A percentile compares a stretch with the other conserved stretches of the same genome.
These are phyloP conservation scores for Acanthosepion pharaonis DNA, from an alignment of 2,888 invertebrate species.

Conservation along the genomic window DNA sequence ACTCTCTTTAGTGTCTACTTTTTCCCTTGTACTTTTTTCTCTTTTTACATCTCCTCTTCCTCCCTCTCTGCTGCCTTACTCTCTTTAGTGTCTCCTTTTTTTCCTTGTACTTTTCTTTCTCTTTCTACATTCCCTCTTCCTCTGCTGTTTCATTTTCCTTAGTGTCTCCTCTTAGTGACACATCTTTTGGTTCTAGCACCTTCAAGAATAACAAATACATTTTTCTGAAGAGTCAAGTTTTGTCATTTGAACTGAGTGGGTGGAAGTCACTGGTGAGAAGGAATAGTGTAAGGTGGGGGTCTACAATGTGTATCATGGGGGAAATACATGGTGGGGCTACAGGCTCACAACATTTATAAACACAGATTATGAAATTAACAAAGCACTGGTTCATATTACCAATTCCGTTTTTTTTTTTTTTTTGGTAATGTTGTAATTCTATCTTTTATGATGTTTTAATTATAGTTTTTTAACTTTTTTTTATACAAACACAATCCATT, in stretches of 20 bases:
- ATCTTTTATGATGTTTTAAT: background rate
- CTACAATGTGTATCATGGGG: background rate
- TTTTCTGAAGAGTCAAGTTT: background rate
- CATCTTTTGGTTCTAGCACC: background rate
- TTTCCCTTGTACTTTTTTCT: no score
- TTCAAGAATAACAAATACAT: background rate
- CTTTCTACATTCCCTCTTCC: background rate
- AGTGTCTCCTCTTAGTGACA: background rate
- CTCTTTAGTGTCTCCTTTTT: background rate
- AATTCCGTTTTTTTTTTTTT: background rate
- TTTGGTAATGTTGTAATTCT: background rate
- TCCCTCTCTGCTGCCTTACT: background rate
- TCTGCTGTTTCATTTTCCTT: background rate
- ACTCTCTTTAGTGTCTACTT: no score
- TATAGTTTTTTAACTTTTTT: background rate
- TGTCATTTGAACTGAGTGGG: background rate
- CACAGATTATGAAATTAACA: background rate
- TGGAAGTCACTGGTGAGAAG: background rate
- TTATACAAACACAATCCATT: background rate
- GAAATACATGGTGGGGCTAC: no score
- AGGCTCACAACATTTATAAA: background rate
- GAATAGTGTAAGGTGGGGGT: background rate
- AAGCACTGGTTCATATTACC: background rate
- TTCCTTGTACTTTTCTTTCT: background rate
- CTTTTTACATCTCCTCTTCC: no score